A percentile compares a stretch with the other conserved stretches of the same genome.
Conservation (phyloP, 2,113 vertebrate genomes). For the Gavialis gangeticus region DNA sequence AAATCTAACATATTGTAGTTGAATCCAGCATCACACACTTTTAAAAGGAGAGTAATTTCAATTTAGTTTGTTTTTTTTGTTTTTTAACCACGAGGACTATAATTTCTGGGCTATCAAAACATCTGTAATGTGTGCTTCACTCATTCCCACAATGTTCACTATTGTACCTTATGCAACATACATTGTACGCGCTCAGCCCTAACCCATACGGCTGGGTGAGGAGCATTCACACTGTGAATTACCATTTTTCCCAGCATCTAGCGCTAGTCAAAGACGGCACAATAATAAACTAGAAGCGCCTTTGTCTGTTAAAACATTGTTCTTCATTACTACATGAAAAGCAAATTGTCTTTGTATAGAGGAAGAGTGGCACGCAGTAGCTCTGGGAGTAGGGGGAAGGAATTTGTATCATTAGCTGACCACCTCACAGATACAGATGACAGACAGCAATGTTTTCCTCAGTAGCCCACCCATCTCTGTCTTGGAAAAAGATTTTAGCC, state of each 20-base stretch:
- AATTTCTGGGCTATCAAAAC: slow-evolving; percentile 61
- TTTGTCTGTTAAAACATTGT: slow-evolving; percentile 85
- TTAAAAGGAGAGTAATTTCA: slow-evolving; percentile 39
- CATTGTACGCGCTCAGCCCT: slow-evolving; percentile 74
- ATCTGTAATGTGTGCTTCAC: slow-evolving; percentile 70
- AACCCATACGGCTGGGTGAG: slow-evolving; percentile 67
- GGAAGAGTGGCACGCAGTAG: slow-evolving; percentile 69
- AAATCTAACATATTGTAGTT: slow-evolving; percentile 56
- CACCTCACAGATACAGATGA: slow-evolving; percentile 38
- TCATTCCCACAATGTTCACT: slow-evolving; percentile 73
- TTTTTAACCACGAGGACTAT: neutral
- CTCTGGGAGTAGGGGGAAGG: slow-evolving; percentile 43
- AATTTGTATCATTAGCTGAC: slow-evolving; percentile 47
- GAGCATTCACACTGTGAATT: slow-evolving; percentile 84
- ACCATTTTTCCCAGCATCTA: slow-evolving; percentile 85
- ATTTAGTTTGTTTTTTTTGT: slow-evolving; percentile 20
- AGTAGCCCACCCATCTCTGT: slow-evolving; percentile 1
- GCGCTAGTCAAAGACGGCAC: slow-evolving; percentile 78
- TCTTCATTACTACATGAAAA: slow-evolving; percentile 82
- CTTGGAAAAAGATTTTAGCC: slow-evolving; percentile 13
- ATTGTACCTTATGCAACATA: slow-evolving; percentile 75
- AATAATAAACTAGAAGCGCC: slow-evolving; percentile 83
- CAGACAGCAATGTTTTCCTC: slow-evolving; percentile 35
- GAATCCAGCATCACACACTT: slow-evolving; percentile 29
- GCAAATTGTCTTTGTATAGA: slow-evolving; percentile 78